These are phyloP conservation scores for Tipula lateralis DNA, from an alignment of 2,888 invertebrate genomes.

Conservation along the genomic window DNA sequence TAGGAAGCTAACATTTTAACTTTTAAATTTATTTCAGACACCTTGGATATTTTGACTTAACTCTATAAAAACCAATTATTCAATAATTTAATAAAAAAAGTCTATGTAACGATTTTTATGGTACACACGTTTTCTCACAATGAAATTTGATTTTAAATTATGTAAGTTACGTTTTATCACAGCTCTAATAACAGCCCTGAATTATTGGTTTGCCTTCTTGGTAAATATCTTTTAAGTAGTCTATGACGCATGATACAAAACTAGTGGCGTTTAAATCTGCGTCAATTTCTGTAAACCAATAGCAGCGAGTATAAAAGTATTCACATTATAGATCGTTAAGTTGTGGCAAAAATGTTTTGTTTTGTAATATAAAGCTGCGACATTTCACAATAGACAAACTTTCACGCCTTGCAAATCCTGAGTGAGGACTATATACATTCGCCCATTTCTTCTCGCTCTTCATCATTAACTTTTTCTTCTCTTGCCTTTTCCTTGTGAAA, in stretches of 20 bases:
- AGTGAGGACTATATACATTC: conserved; percentile 27
- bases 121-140: no score
- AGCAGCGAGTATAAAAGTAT: conserved; percentile 27
- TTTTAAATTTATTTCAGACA: no score
- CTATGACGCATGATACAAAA: conserved; percentile 31
- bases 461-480: neutral
- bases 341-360: conserved; percentile 30
- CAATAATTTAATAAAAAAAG: no score
- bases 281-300: conserved; percentile 33
- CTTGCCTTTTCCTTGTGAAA: neutral
- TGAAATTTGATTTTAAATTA: no score
- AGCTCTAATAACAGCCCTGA: no score
- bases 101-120: no score
- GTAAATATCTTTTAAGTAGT: neutral
- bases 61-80: no score
- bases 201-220: no score
- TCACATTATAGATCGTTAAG: conserved; percentile 32
- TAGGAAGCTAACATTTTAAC: no score
- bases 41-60: no score
- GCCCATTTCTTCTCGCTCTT: neutral
- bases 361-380: conserved; percentile 31
- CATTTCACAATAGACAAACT: conserved; percentile 32
- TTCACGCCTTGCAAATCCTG: conserved; percentile 33
- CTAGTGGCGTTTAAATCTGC: conserved; percentile 32
- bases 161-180: no score